Conservation (phyloP, 2,113 vertebrate genomes). For the Lontra canadensis region DNA sequence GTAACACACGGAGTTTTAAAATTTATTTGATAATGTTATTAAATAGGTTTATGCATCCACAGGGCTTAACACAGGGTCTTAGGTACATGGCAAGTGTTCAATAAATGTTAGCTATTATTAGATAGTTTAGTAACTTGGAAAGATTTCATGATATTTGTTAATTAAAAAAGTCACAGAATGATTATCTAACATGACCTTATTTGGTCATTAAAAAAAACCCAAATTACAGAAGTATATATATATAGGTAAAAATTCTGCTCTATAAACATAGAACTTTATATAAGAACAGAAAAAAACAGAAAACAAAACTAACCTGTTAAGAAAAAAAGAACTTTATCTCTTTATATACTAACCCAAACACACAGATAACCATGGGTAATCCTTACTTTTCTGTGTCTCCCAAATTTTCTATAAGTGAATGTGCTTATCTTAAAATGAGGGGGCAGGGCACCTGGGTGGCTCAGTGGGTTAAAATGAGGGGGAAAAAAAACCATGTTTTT, state of each 20-base stretch:
- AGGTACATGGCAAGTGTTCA: not conserved
- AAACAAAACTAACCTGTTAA: not conserved
- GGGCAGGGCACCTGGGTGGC: too few species aligned
- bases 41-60: not conserved
- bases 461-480: not conserved
- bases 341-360: not conserved
- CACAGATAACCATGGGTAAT: not conserved
- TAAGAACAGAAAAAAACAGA: not conserved
- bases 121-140: not conserved
- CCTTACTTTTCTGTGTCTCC: not conserved
- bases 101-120: not conserved
- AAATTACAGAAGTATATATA: not conserved
- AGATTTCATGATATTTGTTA: not conserved
- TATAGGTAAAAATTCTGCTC: not conserved
- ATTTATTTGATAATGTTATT: not conserved
- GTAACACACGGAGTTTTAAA: not conserved
- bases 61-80: not conserved
- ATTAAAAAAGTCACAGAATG: not conserved
- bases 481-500: not conserved
- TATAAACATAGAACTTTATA: not conserved
- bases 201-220: not conserved
- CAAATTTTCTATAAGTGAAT: conserved; percentile 1
- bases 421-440: not conserved
- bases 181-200: not conserved
- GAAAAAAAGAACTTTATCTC: not conserved